A percentile compares a stretch with the other conserved stretches of the same genome.
Evolutionary conservation across 2,888 invertebrate genomes (phyloP).

Genomic region (Ametastegia equiseti): DNA sequence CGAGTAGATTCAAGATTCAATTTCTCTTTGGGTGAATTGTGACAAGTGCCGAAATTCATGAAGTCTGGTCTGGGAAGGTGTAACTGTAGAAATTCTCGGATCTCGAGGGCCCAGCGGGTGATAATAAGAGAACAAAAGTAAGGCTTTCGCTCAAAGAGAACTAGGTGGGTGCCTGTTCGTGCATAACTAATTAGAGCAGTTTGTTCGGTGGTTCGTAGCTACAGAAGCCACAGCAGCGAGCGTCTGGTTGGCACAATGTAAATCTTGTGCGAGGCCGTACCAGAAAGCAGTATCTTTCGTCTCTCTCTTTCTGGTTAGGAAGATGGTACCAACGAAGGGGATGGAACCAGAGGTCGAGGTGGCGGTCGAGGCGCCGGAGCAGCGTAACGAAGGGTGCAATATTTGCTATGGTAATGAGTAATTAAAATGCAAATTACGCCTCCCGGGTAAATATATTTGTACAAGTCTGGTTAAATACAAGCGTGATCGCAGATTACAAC

Average conservation of each 20-base stretch:
- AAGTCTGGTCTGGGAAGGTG: no score
- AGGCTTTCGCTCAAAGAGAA: not conserved
- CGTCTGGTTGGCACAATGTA: constrained; percentile 51
- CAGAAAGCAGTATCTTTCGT: not conserved
- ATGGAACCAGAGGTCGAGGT: constrained; percentile 13
- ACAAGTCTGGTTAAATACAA: constrained; percentile 62
- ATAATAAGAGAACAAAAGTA: not conserved
- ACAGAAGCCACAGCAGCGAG: constrained; percentile 25
- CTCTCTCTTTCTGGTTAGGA: not conserved
- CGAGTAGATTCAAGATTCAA: no score
- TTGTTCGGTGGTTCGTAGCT: constrained; percentile 40
- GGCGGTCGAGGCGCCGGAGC: constrained; percentile 42
- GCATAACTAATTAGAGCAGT: constrained; percentile 43
- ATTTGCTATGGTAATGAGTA: constrained; percentile 68
- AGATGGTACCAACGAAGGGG: constrained; percentile 13
- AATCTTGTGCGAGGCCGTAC: constrained; percentile 45
- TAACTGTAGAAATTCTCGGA: no score
- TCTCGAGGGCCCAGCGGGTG: not conserved
- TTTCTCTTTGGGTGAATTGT: no score
- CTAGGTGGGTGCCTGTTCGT: constrained; percentile 24
- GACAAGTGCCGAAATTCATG: no score
- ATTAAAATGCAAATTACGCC: constrained; percentile 70
- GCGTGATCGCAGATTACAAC: constrained; percentile 60
- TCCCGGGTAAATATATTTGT: constrained; percentile 65
- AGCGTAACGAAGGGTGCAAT: constrained; percentile 65